A percentile compares a stretch with the other conserved stretches of the same genome.
These are phyloP conservation scores for Paedocypris micromegethes DNA, from an alignment of 2,797 vertebrate species.

Conservation along the genomic window DNA sequence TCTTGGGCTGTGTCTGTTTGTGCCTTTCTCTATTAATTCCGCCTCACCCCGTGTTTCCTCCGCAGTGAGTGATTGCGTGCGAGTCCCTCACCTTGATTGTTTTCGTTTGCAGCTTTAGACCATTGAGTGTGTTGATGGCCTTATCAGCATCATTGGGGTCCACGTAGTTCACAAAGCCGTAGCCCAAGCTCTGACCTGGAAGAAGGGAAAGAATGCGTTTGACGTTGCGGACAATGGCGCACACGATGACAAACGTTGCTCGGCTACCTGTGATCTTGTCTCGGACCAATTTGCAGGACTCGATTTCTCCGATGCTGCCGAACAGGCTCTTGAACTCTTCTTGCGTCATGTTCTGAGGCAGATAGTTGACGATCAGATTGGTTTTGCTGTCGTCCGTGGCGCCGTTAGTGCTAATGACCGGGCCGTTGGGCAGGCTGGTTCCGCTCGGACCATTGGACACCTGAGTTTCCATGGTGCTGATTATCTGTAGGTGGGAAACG, in stretches of 20 bases:
- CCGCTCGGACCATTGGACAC: conserved; percentile 88
- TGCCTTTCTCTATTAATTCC: conserved; percentile 46
- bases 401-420: conserved; percentile 80
- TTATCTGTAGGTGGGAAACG: conserved; percentile 86
- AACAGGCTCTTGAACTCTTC: conserved; percentile 96
- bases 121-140: conserved; percentile 96
- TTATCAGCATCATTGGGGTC: conserved; percentile 95
- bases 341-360: conserved; percentile 98
- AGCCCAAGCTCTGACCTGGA: conserved; percentile 91
- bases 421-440: conserved; percentile 85
- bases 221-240: background rate
- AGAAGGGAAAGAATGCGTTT: background rate
- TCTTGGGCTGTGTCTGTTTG: conserved; percentile 4
- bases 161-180: conserved; percentile 95
- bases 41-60: conserved; percentile 33
- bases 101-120: conserved; percentile 96
- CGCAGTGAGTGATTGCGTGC: conserved; percentile 35
- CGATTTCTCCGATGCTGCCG: conserved; percentile 92
- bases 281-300: conserved; percentile 92
- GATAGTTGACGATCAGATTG: conserved; percentile 97
- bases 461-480: conserved; percentile 99
- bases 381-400: conserved; percentile 94
- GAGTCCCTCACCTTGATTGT: conserved; percentile 88
- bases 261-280: conserved; percentile 92
- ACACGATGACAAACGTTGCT: background rate